Evolutionary conservation across 2,797 vertebrate species (phyloP).

Genomic region (Bufotes viridis): DNA sequence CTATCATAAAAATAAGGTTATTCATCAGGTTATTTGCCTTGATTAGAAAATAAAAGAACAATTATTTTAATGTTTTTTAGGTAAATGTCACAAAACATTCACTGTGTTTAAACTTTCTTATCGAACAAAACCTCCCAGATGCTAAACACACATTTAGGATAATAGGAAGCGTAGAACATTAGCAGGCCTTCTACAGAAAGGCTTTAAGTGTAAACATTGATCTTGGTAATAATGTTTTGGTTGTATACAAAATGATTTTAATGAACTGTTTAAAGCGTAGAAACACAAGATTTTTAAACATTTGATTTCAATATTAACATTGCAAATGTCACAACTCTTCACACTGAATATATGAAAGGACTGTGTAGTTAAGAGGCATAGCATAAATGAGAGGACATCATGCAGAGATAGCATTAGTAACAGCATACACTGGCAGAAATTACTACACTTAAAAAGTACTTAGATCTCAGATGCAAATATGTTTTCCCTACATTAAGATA

Average conservation of each 20-base stretch:
- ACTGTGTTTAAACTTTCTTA: slow-evolving; percentile 63
- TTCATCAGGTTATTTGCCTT: background rate
- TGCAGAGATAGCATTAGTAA: slow-evolving; percentile 59
- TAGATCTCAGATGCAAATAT: slow-evolving; percentile 54
- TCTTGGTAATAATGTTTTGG: slow-evolving; percentile 63
- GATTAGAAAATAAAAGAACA: slow-evolving; percentile 65
- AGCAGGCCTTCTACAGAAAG: slow-evolving; percentile 45
- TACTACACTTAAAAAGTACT: slow-evolving; percentile 60
- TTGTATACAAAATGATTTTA: slow-evolving; percentile 59
- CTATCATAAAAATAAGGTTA: background rate
- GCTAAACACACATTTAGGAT: slow-evolving; percentile 54
- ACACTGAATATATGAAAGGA: slow-evolving; percentile 47
- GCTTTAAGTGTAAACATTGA: slow-evolving; percentile 64
- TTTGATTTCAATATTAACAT: slow-evolving; percentile 55
- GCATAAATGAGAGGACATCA: slow-evolving; percentile 55
- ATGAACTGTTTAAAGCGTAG: slow-evolving; percentile 57
- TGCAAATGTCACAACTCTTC: slow-evolving; percentile 60
- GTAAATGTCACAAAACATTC: slow-evolving; percentile 65
- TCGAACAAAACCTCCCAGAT: slow-evolving; percentile 61
- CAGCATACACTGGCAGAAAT: slow-evolving; percentile 53
- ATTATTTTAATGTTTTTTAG: slow-evolving; percentile 68
- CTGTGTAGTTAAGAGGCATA: slow-evolving; percentile 57
- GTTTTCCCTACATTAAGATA: slow-evolving; percentile 51
- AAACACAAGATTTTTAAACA: slow-evolving; percentile 56
- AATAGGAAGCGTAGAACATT: slow-evolving; percentile 28